Conservation (phyloP, 92 coral and sea anemone genomes). For the Epizoanthus scotinus region DNA sequence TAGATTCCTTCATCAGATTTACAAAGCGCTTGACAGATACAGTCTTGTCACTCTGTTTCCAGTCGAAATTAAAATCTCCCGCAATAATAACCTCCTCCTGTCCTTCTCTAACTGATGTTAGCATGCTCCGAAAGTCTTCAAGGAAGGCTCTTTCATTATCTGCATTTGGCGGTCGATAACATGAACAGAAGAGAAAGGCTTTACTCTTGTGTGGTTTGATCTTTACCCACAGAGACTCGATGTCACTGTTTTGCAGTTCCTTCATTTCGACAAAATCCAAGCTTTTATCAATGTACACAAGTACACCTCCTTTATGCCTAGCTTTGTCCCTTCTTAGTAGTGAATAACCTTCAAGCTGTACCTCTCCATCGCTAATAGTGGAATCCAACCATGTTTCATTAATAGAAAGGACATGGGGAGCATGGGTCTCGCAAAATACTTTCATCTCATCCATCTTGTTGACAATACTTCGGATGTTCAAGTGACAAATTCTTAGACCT, state of each 20-base stretch:
- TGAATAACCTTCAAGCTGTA: conserved; percentile 41
- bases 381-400: conserved; percentile 53
- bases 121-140: conserved; percentile 40
- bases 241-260: conserved; percentile 33
- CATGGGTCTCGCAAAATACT: conserved; percentile 47
- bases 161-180: conserved; percentile 54
- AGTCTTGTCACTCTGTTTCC: conserved; percentile 41
- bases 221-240: conserved; percentile 48
- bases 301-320: conserved; percentile 48
- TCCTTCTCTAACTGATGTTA: conserved; percentile 2
- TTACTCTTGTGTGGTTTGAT: conserved; percentile 48
- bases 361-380: conserved; percentile 45
- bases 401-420: conserved; percentile 44
- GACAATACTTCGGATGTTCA: conserved; percentile 50
- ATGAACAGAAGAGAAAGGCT: conserved; percentile 48
- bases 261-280: conserved; percentile 18
- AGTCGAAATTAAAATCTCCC: conserved; percentile 41
- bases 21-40: conserved; percentile 35
- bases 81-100: conserved; percentile 17
- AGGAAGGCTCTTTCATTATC: conserved; percentile 40
- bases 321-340: conserved; percentile 48
- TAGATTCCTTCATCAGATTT: conserved; percentile 34
- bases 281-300: conserved; percentile 36
- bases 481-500: conserved; percentile 30
- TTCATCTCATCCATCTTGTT: conserved; percentile 49